phyloP scores from a whole-genome alignment of 2,888 invertebrate species.

The Platynereis dumerilii region DNA sequence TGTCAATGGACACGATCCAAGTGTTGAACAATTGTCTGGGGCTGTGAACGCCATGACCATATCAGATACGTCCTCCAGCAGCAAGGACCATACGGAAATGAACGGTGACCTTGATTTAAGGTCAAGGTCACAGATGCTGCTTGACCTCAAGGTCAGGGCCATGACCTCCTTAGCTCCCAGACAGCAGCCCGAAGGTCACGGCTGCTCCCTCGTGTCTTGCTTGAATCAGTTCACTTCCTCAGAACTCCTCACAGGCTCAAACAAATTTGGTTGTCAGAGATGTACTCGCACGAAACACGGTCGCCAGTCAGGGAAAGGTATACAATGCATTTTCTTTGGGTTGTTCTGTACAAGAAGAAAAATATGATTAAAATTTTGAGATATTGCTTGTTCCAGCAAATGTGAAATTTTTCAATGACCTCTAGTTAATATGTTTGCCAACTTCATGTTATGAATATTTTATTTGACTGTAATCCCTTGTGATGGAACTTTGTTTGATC shows the following conservation, averaged over 20 bases:
- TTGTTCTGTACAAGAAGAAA: no score
- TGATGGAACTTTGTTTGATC: no score
- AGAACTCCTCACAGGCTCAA: slow-evolving; percentile 88
- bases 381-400: no score
- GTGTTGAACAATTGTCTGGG: background rate
- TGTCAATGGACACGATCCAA: no score
- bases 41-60: background rate
- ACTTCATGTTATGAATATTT: no score
- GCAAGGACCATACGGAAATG: background rate
- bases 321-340: background rate
- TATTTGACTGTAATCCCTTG: no score
- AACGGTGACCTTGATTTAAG: background rate
- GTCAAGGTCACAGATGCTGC: slow-evolving; percentile 4
- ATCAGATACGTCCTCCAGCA: background rate
- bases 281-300: slow-evolving; percentile 70
- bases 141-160: slow-evolving; percentile 21
- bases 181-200: slow-evolving; percentile 65
- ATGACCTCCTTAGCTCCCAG: slow-evolving; percentile 65
- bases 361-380: no score
- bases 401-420: no score
- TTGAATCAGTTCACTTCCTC: slow-evolving; percentile 90
- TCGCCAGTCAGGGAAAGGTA: slow-evolving; percentile 17
- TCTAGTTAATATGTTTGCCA: no score
- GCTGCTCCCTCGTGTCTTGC: slow-evolving; percentile 77
- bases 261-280: slow-evolving; percentile 90